Base-by-base conservation (phyloP, 2,113 vertebrate genomes). In the Mus pahari region DNA sequence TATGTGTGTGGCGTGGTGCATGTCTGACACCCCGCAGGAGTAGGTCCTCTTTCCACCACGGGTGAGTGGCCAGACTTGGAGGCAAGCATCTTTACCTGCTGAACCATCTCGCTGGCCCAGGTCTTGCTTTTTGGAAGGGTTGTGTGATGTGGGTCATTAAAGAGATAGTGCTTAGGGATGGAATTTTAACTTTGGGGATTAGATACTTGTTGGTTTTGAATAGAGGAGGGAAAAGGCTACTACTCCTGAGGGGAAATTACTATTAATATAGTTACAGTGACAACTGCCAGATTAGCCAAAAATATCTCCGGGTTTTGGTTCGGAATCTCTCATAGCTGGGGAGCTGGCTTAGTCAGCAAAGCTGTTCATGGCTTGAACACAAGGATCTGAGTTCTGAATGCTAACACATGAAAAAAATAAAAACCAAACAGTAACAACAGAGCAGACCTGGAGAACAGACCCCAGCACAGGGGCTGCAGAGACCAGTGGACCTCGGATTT, bases 151-250 rank as follows among this genome's bases (percentile, higher is more conserved):
- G 16, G 42, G 22, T 22, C 74, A 20, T 42, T 90, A 60, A 53
- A 55, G n/a, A 62, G 36, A 79, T 26, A 36, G 19, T 89, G 33
- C 53, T 16, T 75, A 36, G 36, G 87, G 53, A 39, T 86, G 39
- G 48, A 68, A 20, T 81, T 94, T 94, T 33, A 91, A 70, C 33
- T 87, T 66, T 64, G 53, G 91, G 62, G 75, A 86, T 73, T 48
- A 86, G 26, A 4, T 90, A 66, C 24, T 50, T 73, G 90, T 70
- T 45, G 70, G 68, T 60, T 92, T 90, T 89, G 62, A 91, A 53
- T 9, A 58, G 92, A 82, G 87, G 31, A 71, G 48, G 86, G 28
- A 48, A 48, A 48, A 33, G 64, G 39, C 58, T 62, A 4, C 20
- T 45, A 28, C 9, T 42, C 17, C n/a, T 74, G 26, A 81, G 22